Conservation (phyloP, 2,888 invertebrate species). For the Thyatira batis region DNA sequence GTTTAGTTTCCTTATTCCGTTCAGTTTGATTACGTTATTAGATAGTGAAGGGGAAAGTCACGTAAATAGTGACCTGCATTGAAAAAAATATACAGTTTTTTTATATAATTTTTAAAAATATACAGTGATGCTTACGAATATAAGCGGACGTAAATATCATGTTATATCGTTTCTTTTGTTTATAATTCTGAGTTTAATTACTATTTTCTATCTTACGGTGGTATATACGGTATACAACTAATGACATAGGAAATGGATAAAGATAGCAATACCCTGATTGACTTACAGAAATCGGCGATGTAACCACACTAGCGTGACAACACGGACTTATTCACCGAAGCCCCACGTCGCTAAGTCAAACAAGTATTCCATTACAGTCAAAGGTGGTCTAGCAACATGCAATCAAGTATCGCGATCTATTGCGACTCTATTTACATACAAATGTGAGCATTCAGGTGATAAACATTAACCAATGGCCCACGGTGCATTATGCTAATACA, state of each 20-base stretch:
- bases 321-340: not conserved
- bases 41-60: not conserved
- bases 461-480: conserved; percentile 41
- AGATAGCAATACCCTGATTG: not conserved
- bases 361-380: conserved; percentile 4
- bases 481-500: conserved; percentile 41
- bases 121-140: too few relatives aligned
- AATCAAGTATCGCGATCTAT: conserved; percentile 28
- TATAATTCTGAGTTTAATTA: too few relatives aligned
- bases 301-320: not conserved
- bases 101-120: too few relatives aligned
- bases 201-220: too few relatives aligned
- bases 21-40: not conserved
- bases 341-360: conserved; percentile 5
- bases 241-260: not conserved
- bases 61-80: too few relatives aligned
- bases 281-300: not conserved
- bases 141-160: too few relatives aligned
- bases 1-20: not conserved
- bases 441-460: conserved; percentile 42
- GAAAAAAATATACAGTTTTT: too few relatives aligned
- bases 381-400: not conserved
- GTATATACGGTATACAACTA: too few relatives aligned
- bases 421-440: conserved; percentile 44
- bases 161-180: too few relatives aligned